These are phyloP conservation scores for Drosophila melanica DNA, from an alignment of 1,140 invertebrate genomes.

Conservation along the genomic window DNA sequence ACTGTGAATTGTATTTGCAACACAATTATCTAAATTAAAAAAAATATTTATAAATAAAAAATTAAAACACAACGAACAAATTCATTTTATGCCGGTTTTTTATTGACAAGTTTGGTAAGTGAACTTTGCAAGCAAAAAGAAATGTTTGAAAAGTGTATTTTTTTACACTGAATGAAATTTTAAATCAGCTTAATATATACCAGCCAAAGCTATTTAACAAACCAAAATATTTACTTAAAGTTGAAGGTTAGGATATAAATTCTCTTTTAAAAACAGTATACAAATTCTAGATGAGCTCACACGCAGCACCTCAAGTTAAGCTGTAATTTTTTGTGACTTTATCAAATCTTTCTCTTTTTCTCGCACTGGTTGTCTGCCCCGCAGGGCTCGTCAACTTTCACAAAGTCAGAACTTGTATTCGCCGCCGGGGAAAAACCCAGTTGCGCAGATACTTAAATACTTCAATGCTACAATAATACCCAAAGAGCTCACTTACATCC, in stretches of 20 bases:
- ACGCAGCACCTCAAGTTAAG: neutral
- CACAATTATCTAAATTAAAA: constrained; percentile 18
- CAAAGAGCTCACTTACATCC: constrained; percentile 31
- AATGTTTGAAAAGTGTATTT: neutral
- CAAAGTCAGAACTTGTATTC: constrained; percentile 37
- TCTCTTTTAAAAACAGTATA: neutral
- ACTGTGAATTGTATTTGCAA: constrained; percentile 44
- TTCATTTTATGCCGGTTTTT: constrained; percentile 60
- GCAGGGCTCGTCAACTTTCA: constrained; percentile 36
- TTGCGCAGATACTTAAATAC: constrained; percentile 38
- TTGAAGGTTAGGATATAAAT: too few relatives aligned
- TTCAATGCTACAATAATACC: constrained; percentile 13
- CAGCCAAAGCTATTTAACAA: too few relatives aligned
- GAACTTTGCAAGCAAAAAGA: constrained; percentile 26
- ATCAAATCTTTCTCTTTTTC: constrained; percentile 18
- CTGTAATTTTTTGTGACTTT: constrained; percentile 3
- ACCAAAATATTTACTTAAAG: too few relatives aligned
- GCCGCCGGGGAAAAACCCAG: constrained; percentile 50
- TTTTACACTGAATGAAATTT: constrained; percentile 11
- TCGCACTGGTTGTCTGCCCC: constrained; percentile 12
- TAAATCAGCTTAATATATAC: neutral
- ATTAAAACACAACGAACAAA: constrained; percentile 9
- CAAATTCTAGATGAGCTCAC: neutral
- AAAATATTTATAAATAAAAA: constrained; percentile 12
- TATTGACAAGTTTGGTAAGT: constrained; percentile 76